Conservation (phyloP, 2,888 invertebrate genomes). For the Mythimna albipuncta region DNA sequence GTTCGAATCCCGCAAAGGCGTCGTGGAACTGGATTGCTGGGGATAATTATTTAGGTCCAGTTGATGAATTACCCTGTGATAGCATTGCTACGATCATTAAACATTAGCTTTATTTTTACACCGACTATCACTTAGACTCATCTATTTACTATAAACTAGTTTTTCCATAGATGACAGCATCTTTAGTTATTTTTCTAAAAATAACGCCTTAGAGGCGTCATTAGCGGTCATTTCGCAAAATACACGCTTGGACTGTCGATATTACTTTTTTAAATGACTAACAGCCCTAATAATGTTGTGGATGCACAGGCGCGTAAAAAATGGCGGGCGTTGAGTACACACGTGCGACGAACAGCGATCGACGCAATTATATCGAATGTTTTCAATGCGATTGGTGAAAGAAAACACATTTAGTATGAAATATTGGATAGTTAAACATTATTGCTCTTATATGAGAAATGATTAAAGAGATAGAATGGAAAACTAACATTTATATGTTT, state of each 20-base stretch:
- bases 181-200: conserved; percentile 34
- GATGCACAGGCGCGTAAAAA: conserved; percentile 51
- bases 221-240: conserved; percentile 46
- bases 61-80: conserved; percentile 37
- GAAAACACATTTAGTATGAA: background rate
- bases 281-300: conserved; percentile 42
- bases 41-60: conserved; percentile 44
- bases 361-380: conserved; percentile 49
- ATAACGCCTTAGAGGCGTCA: conserved; percentile 24
- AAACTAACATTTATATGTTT: background rate
- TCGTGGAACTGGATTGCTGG: conserved; percentile 44
- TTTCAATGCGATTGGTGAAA: conserved; percentile 16
- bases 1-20: conserved; percentile 40
- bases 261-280: conserved; percentile 49
- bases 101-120: conserved; percentile 37
- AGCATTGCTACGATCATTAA: conserved; percentile 27
- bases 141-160: background rate
- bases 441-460: background rate
- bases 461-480: background rate
- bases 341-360: conserved; percentile 42
- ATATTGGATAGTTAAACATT: background rate
- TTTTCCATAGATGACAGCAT: background rate
- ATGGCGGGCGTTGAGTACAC: conserved; percentile 37
- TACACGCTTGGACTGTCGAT: conserved; percentile 33
- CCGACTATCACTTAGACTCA: background rate